Conservation (phyloP, 2,113 vertebrate species). For the Pseudolaguvia tuberculata region DNA sequence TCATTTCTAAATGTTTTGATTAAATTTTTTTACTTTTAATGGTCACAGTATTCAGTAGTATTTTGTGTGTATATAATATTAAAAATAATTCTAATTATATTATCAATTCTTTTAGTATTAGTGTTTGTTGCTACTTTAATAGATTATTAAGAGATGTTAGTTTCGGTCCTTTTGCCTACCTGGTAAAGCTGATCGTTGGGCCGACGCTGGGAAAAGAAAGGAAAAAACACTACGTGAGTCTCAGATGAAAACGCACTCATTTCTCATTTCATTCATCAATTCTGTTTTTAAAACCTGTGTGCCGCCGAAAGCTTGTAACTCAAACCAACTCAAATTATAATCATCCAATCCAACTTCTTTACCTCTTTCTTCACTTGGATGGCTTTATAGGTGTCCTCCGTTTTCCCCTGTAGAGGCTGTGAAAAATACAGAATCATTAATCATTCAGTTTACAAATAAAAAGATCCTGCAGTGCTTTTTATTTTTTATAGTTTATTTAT, state of each 20-base stretch:
- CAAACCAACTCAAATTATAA: background rate
- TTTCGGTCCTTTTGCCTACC: constrained; percentile 55
- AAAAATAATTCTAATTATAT: background rate
- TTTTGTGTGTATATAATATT: background rate
- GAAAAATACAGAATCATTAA: too few relatives aligned
- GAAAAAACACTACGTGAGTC: background rate
- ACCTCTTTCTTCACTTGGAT: constrained; percentile 58
- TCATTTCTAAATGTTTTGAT: background rate
- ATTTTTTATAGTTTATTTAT: too few relatives aligned
- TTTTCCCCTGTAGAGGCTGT: constrained; percentile 46
- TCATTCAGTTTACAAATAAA: too few relatives aligned
- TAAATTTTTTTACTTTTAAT: background rate
- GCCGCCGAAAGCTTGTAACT: background rate
- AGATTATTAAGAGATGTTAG: background rate
- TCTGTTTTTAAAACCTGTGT: background rate
- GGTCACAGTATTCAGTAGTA: background rate
- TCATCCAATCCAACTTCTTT: background rate
- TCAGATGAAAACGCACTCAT: background rate
- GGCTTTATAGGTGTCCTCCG: constrained; percentile 56
- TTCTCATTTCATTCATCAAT: background rate
- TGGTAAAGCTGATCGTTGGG: constrained; percentile 62
- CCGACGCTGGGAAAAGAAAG: constrained; percentile 52
- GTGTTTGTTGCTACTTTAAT: too few relatives aligned
- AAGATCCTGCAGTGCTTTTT: too few relatives aligned
- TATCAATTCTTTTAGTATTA: too few relatives aligned